Conservation (phyloP, 2,797 vertebrate species). For the Pangasius macronema region DNA sequence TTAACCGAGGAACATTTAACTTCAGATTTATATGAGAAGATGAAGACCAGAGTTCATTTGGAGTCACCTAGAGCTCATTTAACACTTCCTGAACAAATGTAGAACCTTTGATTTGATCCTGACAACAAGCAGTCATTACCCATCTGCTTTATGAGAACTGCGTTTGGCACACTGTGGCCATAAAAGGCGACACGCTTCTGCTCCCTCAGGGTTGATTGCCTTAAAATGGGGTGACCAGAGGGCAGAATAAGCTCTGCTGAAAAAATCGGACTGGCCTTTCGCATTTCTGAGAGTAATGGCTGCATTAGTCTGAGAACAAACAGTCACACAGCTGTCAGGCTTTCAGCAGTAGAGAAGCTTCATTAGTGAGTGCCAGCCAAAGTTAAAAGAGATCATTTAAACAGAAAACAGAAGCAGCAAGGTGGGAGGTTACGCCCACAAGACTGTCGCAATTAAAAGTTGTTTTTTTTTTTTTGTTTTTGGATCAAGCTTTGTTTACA, state of each 20-base stretch:
- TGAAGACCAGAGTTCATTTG: constrained; percentile 67
- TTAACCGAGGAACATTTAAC: constrained; percentile 82
- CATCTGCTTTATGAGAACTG: constrained; percentile 78
- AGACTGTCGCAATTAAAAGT: not conserved
- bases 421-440: not conserved
- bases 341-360: constrained; percentile 36
- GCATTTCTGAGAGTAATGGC: constrained; percentile 57
- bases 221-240: constrained; percentile 64
- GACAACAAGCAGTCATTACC: constrained; percentile 80
- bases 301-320: constrained; percentile 58
- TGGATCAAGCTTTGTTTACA: not conserved
- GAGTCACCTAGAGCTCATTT: constrained; percentile 78
- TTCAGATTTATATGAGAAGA: constrained; percentile 67
- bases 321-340: constrained; percentile 64
- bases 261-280: constrained; percentile 40
- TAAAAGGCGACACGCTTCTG: constrained; percentile 63
- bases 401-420: constrained; percentile 37
- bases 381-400: constrained; percentile 50
- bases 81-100: constrained; percentile 76
- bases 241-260: constrained; percentile 54
- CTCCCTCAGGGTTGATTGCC: constrained; percentile 57
- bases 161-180: constrained; percentile 64
- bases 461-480: not conserved
- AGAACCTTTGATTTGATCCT: constrained; percentile 77
- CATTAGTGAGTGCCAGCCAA: constrained; percentile 51